Conservation (phyloP, 2,113 vertebrate species). For the Strix aluco region DNA sequence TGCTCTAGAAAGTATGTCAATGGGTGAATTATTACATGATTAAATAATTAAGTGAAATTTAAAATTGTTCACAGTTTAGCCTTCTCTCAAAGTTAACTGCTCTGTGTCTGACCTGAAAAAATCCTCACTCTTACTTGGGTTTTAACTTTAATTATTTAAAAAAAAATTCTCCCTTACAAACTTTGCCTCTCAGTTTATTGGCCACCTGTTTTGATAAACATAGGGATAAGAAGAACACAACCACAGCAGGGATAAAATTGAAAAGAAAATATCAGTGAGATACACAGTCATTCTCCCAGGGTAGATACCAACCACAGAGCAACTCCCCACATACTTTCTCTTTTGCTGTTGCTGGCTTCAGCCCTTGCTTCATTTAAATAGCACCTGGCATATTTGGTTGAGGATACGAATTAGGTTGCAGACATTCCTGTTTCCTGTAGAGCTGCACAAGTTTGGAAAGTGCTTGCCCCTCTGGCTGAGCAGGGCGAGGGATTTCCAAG, state of each 20-base stretch:
- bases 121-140: background rate
- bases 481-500: background rate
- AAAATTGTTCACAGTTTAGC: background rate
- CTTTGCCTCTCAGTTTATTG: background rate
- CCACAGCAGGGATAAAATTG: background rate
- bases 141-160: background rate
- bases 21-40: background rate
- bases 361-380: conserved; percentile 17
- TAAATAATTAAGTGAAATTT: background rate
- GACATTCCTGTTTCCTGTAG: background rate
- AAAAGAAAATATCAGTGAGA: background rate
- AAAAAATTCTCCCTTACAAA: background rate
- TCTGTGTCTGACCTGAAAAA: background rate
- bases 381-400: background rate
- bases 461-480: background rate
- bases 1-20: background rate
- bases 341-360: conserved; percentile 13
- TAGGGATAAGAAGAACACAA: background rate
- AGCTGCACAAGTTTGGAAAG: background rate
- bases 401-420: background rate
- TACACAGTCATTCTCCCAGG: background rate
- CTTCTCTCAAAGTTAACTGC: background rate
- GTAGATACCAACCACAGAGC: background rate
- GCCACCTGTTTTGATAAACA: background rate
- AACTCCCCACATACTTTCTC: background rate